phyloP scores from a whole-genome alignment of 2,888 invertebrate species.

The Chrysolina haemoptera region DNA sequence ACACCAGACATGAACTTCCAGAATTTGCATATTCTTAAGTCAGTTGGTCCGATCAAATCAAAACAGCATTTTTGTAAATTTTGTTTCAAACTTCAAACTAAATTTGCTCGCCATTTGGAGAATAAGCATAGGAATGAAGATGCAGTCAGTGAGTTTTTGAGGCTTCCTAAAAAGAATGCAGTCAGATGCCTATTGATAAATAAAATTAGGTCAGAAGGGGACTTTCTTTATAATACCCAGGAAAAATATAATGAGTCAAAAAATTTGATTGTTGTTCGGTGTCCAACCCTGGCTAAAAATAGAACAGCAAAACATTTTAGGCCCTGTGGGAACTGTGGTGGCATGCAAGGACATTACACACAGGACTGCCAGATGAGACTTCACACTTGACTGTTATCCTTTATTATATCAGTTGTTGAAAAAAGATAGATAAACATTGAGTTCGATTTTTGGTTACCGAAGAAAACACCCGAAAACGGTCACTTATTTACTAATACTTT shows the following conservation, averaged over 20 bases:
- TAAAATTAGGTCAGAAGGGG: slow-evolving; percentile 13
- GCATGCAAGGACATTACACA: slow-evolving; percentile 3
- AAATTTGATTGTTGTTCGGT: slow-evolving; percentile 19
- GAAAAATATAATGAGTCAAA: slow-evolving; percentile 3
- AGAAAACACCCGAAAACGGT: not conserved
- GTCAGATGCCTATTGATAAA: not conserved
- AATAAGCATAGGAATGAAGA: slow-evolving; percentile 21
- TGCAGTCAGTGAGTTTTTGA: slow-evolving; percentile 6
- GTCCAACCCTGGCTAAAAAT: not conserved
- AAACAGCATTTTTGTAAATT: slow-evolving; percentile 32
- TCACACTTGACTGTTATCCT: not conserved
- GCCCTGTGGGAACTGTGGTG: slow-evolving; percentile 17
- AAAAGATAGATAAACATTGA: not conserved
- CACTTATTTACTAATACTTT: not conserved
- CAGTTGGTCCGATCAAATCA: not conserved
- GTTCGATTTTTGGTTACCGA: not conserved
- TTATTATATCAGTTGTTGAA: not conserved
- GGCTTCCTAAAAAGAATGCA: not conserved
- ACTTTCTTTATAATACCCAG: slow-evolving; percentile 13
- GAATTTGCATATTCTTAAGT: slow-evolving; percentile 4
- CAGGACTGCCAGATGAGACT: not conserved
- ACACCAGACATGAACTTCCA: slow-evolving; percentile 17
- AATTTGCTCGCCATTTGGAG: slow-evolving; percentile 21
- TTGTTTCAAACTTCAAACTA: slow-evolving; percentile 21
- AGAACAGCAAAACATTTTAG: slow-evolving; percentile 7